phyloP scores from a whole-genome alignment of 1,140 invertebrate genomes.

The Drosophila miranda region DNA sequence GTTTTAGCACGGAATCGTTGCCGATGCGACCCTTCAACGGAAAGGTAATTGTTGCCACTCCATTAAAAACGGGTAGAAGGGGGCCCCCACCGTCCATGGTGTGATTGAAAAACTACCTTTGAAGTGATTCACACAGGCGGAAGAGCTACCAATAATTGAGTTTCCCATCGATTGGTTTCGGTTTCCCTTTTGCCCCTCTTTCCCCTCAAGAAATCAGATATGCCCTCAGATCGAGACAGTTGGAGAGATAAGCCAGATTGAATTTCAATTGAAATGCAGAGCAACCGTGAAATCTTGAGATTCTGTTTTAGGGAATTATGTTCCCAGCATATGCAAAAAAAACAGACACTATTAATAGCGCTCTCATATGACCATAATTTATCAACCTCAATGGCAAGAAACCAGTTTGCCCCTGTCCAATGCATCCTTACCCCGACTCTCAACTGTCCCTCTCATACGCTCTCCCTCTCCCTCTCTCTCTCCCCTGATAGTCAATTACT shows the following conservation, averaged over 20 bases:
- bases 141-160: slow-evolving; percentile 47
- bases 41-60: slow-evolving; percentile 62
- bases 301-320: slow-evolving; percentile 12
- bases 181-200: slow-evolving; percentile 12
- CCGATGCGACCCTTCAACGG: slow-evolving; percentile 43
- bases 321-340: slow-evolving; percentile 52
- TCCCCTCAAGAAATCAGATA: slow-evolving; percentile 39
- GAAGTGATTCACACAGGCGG: slow-evolving; percentile 42
- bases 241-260: slow-evolving; percentile 32
- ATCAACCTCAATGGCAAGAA: slow-evolving; percentile 58
- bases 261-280: slow-evolving; percentile 37
- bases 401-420: slow-evolving; percentile 51
- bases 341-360: slow-evolving; percentile 37
- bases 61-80: slow-evolving; percentile 17
- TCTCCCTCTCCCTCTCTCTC: slow-evolving; percentile 2
- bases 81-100: slow-evolving; percentile 1
- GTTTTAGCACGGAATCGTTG: slow-evolving; percentile 63
- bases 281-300: slow-evolving; percentile 30
- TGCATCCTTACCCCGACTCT: slow-evolving; percentile 5
- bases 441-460: slow-evolving; percentile 13
- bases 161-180: slow-evolving; percentile 40
- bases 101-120: slow-evolving; percentile 31
- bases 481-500: slow-evolving; percentile 51
- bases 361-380: slow-evolving; percentile 63
- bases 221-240: neutral